Percentiles rank a stretch among this genome's conserved stretches.
These are phyloP conservation scores for Parasteatoda tepidariorum DNA, from an alignment of 1,140 invertebrate genomes.

Conservation along the genomic window DNA sequence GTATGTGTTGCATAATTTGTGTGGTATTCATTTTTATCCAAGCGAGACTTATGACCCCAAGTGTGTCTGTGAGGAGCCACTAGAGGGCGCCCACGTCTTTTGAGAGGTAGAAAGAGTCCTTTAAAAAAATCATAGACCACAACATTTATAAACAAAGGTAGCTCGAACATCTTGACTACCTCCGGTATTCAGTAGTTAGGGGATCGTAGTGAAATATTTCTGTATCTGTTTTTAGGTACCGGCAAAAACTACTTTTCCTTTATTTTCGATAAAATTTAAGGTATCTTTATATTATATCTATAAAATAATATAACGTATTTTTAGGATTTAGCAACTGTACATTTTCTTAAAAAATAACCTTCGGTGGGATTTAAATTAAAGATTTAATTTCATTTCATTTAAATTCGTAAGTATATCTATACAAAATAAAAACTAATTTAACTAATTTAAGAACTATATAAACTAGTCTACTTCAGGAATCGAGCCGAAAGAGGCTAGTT, in stretches of 20 bases:
- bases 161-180: slow-evolving; percentile 20
- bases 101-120: background rate
- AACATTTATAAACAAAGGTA: slow-evolving; percentile 58
- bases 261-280: background rate
- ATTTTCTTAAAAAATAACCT: no score
- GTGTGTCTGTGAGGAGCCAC: background rate
- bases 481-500: no score
- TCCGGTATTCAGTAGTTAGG: slow-evolving; percentile 31
- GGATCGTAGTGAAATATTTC: background rate
- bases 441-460: no score
- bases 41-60: slow-evolving; percentile 7
- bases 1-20: background rate
- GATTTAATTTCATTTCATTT: no score
- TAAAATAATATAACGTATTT: no score
- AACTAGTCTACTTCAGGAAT: no score
- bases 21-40: background rate
- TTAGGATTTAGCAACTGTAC: no score
- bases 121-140: slow-evolving; percentile 43
- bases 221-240: background rate
- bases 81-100: slow-evolving; percentile 20
- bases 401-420: no score
- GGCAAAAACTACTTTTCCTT: no score
- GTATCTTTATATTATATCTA: background rate
- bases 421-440: no score
- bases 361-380: no score